Conservation (phyloP, 2,113 vertebrate species). For the Ascaphus truei region DNA sequence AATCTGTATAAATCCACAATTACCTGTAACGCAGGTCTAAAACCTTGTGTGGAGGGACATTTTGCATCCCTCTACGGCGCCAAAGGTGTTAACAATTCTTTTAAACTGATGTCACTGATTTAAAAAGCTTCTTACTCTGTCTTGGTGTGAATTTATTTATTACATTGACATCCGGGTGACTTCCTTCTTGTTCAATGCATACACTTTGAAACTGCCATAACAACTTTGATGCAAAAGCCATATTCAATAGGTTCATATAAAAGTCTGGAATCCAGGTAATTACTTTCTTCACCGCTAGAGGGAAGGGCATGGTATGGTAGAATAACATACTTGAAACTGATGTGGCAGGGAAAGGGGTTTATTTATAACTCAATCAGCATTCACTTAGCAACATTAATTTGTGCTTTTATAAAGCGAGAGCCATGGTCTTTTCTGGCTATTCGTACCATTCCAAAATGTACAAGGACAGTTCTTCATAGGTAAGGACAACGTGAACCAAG, state of each 20-base stretch:
- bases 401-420: too few species aligned
- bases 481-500: too few species aligned
- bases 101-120: slow-evolving; percentile 29
- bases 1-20: slow-evolving; percentile 11
- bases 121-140: slow-evolving; percentile 19
- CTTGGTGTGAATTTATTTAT: slow-evolving; percentile 16
- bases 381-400: too few species aligned
- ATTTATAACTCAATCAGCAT: too few species aligned
- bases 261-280: background rate
- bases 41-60: background rate
- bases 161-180: background rate
- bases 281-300: too few species aligned
- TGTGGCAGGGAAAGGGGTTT: too few species aligned
- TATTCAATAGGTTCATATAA: background rate
- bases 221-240: background rate
- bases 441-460: too few species aligned
- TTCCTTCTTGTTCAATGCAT: background rate
- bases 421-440: too few species aligned
- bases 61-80: background rate
- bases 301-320: too few species aligned
- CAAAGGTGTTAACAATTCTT: slow-evolving; percentile 9
- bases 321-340: too few species aligned
- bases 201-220: background rate
- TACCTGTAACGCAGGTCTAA: slow-evolving; percentile 6
- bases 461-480: too few species aligned